Evolutionary conservation across 2,888 invertebrate genomes (phyloP).

Genomic region (Lithophane semibrunnea): DNA sequence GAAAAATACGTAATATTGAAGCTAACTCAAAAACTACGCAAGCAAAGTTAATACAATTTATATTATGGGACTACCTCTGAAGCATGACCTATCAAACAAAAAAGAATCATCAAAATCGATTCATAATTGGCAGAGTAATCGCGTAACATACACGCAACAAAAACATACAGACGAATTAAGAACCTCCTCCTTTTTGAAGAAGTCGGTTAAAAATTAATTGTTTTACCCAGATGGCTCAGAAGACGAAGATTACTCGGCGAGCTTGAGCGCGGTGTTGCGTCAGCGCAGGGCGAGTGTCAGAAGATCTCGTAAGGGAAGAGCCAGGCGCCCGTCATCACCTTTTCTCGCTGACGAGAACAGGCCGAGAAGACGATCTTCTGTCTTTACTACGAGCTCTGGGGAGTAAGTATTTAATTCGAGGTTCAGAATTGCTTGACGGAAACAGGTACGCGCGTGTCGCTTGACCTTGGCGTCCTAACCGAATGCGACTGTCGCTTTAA

Average conservation of each 20-base stretch:
- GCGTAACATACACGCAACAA: too few species aligned
- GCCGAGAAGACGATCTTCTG: constrained; percentile 86
- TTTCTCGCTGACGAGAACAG: constrained; percentile 86
- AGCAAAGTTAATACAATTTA: too few species aligned
- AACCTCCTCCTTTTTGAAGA: too few species aligned
- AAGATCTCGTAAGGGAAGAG: constrained; percentile 92
- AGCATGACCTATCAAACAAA: too few species aligned
- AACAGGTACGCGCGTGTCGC: background rate
- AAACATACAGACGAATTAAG: too few species aligned
- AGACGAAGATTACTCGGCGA: constrained; percentile 96
- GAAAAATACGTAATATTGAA: too few species aligned
- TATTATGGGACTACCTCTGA: too few species aligned
- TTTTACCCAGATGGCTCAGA: constrained; percentile 90
- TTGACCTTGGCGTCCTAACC: background rate
- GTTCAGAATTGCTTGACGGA: background rate
- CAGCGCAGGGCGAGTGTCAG: constrained; percentile 94
- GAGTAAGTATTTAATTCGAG: constrained; percentile 91
- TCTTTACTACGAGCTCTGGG: constrained; percentile 96
- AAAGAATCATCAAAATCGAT: too few species aligned
- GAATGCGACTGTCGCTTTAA: too few species aligned
- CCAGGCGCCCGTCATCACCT: constrained; percentile 91
- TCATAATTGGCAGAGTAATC: too few species aligned
- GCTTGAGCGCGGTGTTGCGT: constrained; percentile 95
- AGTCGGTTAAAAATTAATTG: background rate
- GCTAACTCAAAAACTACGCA: too few species aligned